phyloP scores from a whole-genome alignment of 2,797 vertebrate genomes.

The Takifugu ocellatus region DNA sequence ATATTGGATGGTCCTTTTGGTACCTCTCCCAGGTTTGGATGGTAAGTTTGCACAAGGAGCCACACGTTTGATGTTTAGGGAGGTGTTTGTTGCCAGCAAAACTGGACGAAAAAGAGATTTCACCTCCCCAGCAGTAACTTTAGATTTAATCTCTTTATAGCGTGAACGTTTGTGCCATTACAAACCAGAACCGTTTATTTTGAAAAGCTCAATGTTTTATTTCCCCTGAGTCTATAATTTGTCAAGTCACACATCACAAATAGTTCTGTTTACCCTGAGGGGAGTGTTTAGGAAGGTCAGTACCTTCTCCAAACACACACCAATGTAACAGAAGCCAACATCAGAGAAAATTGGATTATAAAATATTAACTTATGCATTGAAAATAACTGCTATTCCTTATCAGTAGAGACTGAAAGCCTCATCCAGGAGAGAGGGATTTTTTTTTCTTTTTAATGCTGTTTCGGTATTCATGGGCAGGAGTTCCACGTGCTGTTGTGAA shows the following conservation, averaged over 20 bases:
- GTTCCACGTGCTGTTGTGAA: conserved; percentile 18
- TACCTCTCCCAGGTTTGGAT: too few relatives aligned
- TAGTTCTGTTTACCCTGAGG: neutral
- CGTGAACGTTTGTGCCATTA: too few relatives aligned
- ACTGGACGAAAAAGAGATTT: too few relatives aligned
- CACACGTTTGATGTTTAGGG: too few relatives aligned
- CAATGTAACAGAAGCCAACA: neutral
- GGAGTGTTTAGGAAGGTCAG: conserved; percentile 17
- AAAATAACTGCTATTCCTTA: conserved; percentile 13
- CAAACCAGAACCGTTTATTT: neutral
- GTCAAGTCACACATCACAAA: conserved; percentile 7
- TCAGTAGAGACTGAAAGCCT: neutral
- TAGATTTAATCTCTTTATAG: too few relatives aligned
- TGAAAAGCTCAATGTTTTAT: neutral
- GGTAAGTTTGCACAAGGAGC: too few relatives aligned
- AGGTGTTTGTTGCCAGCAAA: too few relatives aligned
- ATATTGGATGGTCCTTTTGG: too few relatives aligned
- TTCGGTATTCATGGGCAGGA: neutral
- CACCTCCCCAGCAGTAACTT: too few relatives aligned
- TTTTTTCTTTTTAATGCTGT: neutral
- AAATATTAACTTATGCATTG: conserved; percentile 18
- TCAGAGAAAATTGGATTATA: conserved; percentile 5
- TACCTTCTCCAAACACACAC: conserved; percentile 14
- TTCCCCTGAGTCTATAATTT: conserved; percentile 13
- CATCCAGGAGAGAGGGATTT: neutral